A percentile compares a stretch with the other conserved stretches of the same genome.
phyloP scores from a whole-genome alignment of 92 coral and sea anemone species.

The Zoanthus gigantus region DNA sequence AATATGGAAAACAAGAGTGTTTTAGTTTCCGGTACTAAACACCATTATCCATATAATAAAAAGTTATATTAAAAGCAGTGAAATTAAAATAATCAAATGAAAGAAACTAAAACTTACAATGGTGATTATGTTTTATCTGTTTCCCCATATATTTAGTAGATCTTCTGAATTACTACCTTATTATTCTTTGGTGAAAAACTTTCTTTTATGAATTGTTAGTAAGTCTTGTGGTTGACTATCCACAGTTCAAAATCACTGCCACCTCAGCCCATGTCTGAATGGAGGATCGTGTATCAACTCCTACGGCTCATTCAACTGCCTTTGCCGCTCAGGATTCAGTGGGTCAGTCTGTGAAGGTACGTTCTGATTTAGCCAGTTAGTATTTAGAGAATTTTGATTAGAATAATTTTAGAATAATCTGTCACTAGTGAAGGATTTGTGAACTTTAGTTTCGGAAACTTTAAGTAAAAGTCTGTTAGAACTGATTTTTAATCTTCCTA shows the following conservation, averaged over 20 bases:
- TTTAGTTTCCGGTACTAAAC: no score
- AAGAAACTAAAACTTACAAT: no score
- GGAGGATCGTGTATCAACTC: constrained; percentile 94
- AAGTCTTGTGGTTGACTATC: not conserved
- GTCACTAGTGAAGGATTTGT: no score
- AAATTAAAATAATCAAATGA: no score
- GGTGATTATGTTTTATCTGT: no score
- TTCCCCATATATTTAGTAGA: not conserved
- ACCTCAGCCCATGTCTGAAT: constrained; percentile 93
- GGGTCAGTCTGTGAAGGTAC: constrained; percentile 94
- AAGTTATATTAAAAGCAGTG: no score
- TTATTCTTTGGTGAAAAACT: not conserved
- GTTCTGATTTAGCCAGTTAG: constrained; percentile 5
- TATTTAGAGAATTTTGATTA: not conserved
- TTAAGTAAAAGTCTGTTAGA: not conserved
- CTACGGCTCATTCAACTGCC: constrained; percentile 73
- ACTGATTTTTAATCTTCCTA: no score
- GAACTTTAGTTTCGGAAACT: not conserved
- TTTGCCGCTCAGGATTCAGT: constrained; percentile 87
- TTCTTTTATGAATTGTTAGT: not conserved
- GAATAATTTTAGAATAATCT: no score
- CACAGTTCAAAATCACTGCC: constrained; percentile 89
- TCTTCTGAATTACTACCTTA: not conserved
- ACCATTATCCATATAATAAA: no score
- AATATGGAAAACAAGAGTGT: no score